Evolutionary conservation across 2,797 vertebrate species (phyloP).

Genomic region (Notolabrus celidotus): DNA sequence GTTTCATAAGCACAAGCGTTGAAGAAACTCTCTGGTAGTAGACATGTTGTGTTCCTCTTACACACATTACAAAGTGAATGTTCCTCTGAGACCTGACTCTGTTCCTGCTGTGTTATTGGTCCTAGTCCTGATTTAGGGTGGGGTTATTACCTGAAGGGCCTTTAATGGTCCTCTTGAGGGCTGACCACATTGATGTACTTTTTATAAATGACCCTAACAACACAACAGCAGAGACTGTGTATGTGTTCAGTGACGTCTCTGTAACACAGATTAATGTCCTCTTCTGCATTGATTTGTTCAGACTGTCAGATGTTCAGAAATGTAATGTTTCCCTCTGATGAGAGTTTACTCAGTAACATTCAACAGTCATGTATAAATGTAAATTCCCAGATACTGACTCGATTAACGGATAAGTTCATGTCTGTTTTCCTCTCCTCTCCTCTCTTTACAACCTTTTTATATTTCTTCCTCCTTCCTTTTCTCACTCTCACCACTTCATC

Average conservation of each 20-base stretch:
- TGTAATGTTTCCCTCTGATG: background rate
- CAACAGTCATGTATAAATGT: constrained; percentile 5
- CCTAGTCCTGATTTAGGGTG: too few species aligned
- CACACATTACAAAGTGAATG: too few species aligned
- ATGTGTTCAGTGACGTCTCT: background rate
- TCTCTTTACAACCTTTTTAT: constrained; percentile 18
- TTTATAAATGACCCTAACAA: too few species aligned
- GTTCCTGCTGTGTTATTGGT: too few species aligned
- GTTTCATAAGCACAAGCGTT: background rate
- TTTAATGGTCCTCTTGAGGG: too few species aligned
- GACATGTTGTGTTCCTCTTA: too few species aligned
- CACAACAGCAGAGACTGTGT: background rate
- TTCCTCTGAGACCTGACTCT: too few species aligned
- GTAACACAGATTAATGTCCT: background rate
- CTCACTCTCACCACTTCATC: constrained; percentile 32
- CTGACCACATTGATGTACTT: too few species aligned
- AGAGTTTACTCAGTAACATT: background rate
- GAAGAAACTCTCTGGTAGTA: too few species aligned
- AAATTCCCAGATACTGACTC: constrained; percentile 27
- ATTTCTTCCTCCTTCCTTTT: constrained; percentile 34
- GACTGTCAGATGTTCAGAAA: background rate
- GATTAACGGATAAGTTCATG: constrained; percentile 39
- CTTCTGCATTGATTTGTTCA: background rate
- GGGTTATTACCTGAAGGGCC: too few species aligned
- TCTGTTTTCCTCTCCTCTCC: constrained; percentile 27